Evolutionary conservation across 2,113 vertebrate genomes (phyloP).

Genomic region (Silurus meridionalis): DNA sequence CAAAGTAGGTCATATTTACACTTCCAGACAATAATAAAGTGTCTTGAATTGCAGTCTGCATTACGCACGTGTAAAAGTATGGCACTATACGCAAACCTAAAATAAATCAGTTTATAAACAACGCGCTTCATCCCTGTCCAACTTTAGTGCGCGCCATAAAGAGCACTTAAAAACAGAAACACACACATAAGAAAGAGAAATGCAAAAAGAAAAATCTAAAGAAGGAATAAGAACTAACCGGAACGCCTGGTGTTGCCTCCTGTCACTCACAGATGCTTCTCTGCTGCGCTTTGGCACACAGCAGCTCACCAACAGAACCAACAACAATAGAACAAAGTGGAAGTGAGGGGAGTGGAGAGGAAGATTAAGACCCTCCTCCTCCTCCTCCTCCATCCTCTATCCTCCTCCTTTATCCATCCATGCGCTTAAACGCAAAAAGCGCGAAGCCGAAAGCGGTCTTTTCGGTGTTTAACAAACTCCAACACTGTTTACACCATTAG

Average conservation of each 20-base stretch:
- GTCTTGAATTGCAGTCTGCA: not conserved
- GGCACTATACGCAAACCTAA: not conserved
- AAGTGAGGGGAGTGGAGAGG: conserved; percentile 51
- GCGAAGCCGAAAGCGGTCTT: not conserved
- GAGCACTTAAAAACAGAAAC: not conserved
- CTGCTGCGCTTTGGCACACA: conserved; percentile 48
- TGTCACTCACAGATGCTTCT: conserved; percentile 33
- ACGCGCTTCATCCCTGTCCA: not conserved
- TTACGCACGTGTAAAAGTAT: not conserved
- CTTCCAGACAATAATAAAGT: not conserved
- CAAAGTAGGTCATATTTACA: not conserved
- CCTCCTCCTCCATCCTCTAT: conserved; percentile 25
- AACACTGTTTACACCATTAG: not conserved
- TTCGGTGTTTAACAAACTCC: not conserved
- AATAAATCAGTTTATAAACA: not conserved
- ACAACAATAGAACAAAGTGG: conserved; percentile 68
- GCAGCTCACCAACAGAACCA: conserved; percentile 62
- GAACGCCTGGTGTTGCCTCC: not conserved
- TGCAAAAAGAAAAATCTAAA: not conserved
- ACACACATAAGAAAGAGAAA: not conserved
- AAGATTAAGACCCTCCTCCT: conserved; percentile 48
- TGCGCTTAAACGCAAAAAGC: conserved; percentile 14
- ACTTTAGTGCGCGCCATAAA: conserved; percentile 16
- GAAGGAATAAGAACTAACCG: conserved; percentile 24
- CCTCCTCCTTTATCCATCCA: conserved; percentile 46